Evolutionary conservation across 1,140 invertebrate species (phyloP), one percentile per base, ranked within the genome.

Genomic region (Drepana arcuata): DNA sequence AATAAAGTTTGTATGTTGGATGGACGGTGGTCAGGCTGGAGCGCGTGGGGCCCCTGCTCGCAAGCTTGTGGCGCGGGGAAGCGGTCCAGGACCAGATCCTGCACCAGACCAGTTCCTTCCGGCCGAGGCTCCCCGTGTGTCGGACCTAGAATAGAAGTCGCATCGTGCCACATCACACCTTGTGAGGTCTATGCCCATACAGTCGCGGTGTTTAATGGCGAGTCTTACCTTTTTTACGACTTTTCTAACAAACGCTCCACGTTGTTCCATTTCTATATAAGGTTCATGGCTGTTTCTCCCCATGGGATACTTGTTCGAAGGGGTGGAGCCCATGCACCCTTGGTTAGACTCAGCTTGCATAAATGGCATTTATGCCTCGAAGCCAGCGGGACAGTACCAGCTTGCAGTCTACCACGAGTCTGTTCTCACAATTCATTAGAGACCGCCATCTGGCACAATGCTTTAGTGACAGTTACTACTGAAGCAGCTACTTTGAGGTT

Each of bases 21-120:
- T 32, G 77, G 77, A n/a, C 66, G 64, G 7, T 78, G 73, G 77
- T 72, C 77, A 1, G 70, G 70, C 1, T 81, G 77, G 77, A 48
- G 73, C 11, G 33, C 49, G 25, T 81, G 77, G 77, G 68, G 71
- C 1, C 63, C 71, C 2, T 81, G 77, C 27, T 78, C 73, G 2
- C 64, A 69, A 35, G 52, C 56, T 3, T 81, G 77, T 39, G 77
- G 77, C 6, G 63, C 70, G 6, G 77, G 77, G 0, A 58, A 41
- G 31, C 51, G 65, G 15, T 67, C 54, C 5, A 56, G 73, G 48
- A 54, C 55, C 1, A 54, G 77, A 34, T 73, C 73, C 2, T 81
- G 77, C 31, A 73, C 77, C 1, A 50, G 72, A 28, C 77, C 77
- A 2, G 52, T 64, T 14, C 77, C 77, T 2, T 49, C 65, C 21